Base-by-base conservation (phyloP, 2,888 invertebrate species). In the Zygogramma bicolorata region DNA sequence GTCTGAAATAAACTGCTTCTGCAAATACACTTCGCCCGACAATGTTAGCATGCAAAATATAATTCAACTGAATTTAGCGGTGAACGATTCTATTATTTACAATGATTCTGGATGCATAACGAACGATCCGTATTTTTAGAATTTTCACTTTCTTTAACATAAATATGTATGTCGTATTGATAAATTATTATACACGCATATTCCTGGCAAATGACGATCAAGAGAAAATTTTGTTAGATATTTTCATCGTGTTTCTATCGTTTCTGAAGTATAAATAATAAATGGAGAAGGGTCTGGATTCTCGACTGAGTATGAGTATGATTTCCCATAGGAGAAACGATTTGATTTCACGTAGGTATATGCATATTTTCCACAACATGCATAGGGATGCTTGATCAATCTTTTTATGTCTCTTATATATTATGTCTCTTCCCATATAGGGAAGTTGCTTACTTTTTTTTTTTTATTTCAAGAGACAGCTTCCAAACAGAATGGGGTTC, bases 11-110 rank as follows among this genome's bases (percentile, higher is more conserved):
- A 53, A 53, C 53, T 53, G n/a, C 53, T 25, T 25, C 25, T 59
- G 67, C 59, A 59, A 53, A 59, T 57, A 20, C 53, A 53, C n/a
- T 59, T 15, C 8, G 10, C 40, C 46, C 59, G n/a, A 42, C 42
- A 68, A 62, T 71, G 65, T 53, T 67, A 70, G 25, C 68, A 61
- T 31, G 66, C 65, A 63, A 53, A 74, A 65, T 71, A 67, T 70
- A 69, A 71, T 62, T 31, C 40, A 13, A 20, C 70, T 77, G 75
- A 71, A 77, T 71, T 70, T 77, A 77, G 58, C 68, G 65, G 60
- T 77, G 77, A 76, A 58, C 46, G 59, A 20, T 10, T 22, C 61
- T 58, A 63, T 53, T 49, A 66, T 67, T 38, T 46, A 71, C 25
- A 27, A 29, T 25, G 29, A 49, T 29, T 34, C 42, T 46, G 31